Evolutionary conservation across 2,113 vertebrate genomes (phyloP).

Genomic region (Panurus biarmicus): DNA sequence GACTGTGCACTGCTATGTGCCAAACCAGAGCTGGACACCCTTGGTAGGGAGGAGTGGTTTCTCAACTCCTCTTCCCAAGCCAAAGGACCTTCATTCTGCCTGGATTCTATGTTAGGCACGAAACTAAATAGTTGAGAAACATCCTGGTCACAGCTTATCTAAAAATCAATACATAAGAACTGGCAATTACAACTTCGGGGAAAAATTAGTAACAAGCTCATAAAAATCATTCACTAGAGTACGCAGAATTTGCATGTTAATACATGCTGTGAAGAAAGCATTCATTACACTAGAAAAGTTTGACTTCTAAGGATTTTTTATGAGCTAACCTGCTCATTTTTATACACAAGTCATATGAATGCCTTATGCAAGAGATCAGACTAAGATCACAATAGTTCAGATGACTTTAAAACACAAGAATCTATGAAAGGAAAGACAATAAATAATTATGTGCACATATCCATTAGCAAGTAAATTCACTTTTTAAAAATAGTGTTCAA

Average conservation of each 20-base stretch:
- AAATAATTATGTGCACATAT: background rate
- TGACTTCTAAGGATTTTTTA: background rate
- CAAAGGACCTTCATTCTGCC: background rate
- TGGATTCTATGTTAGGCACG: background rate
- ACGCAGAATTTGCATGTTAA: background rate
- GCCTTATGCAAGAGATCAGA: background rate
- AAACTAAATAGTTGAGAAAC: background rate
- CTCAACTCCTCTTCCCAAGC: background rate
- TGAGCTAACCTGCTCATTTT: background rate
- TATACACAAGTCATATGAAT: background rate
- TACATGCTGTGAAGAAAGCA: background rate
- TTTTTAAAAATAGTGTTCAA: background rate
- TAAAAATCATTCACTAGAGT: background rate
- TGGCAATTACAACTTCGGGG: background rate
- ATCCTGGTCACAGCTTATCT: background rate
- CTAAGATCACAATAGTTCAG: background rate
- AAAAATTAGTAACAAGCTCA: background rate
- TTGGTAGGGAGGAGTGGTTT: rapidly evolving
- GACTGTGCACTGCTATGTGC: rapidly evolving
- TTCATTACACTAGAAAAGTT: background rate
- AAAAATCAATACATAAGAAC: background rate
- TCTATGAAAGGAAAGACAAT: background rate
- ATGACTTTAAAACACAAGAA: background rate
- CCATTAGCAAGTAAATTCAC: background rate
- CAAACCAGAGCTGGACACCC: background rate